phyloP scores from a whole-genome alignment of 2,113 vertebrate genomes.

The Pterocles burchelli region DNA sequence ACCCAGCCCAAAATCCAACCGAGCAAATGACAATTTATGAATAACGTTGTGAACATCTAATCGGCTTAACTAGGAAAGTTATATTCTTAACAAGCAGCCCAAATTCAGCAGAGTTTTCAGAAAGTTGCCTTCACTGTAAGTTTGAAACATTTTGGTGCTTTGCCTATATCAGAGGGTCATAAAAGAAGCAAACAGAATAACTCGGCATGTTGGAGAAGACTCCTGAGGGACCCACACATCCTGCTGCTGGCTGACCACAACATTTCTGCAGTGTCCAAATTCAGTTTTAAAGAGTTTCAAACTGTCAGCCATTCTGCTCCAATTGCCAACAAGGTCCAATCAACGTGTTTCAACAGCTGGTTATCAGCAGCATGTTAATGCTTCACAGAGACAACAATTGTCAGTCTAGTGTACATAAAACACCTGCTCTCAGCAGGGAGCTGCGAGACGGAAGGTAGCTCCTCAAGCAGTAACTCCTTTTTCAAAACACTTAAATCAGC shows the following conservation, averaged over 20 bases:
- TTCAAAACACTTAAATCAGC: not conserved
- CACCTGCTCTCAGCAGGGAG: constrained; percentile 55
- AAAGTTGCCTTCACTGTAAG: not conserved
- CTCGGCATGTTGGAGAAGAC: not conserved
- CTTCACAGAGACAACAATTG: constrained; percentile 19
- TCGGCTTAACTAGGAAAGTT: not conserved
- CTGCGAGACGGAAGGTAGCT: not conserved
- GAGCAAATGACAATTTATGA: not conserved
- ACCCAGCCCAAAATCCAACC: rapidly evolving
- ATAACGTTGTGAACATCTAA: not conserved
- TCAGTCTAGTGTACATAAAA: constrained; percentile 28
- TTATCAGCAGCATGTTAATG: constrained; percentile 42
- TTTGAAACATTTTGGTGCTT: not conserved
- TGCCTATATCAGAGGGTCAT: not conserved
- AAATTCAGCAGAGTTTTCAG: not conserved
- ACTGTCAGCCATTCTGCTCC: constrained; percentile 15
- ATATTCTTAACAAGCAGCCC: not conserved
- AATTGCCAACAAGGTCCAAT: not conserved
- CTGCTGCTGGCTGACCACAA: constrained; percentile 23
- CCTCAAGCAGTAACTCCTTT: not conserved
- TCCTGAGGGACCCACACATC: not conserved
- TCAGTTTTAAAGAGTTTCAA: not conserved
- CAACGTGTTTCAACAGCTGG: constrained; percentile 12
- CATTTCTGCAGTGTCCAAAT: not conserved
- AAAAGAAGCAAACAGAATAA: not conserved